Percentiles rank a stretch among this genome's conserved stretches.
These are phyloP conservation scores for Xestobium rufovillosum DNA, from an alignment of 2,888 invertebrate species.

Conservation along the genomic window DNA sequence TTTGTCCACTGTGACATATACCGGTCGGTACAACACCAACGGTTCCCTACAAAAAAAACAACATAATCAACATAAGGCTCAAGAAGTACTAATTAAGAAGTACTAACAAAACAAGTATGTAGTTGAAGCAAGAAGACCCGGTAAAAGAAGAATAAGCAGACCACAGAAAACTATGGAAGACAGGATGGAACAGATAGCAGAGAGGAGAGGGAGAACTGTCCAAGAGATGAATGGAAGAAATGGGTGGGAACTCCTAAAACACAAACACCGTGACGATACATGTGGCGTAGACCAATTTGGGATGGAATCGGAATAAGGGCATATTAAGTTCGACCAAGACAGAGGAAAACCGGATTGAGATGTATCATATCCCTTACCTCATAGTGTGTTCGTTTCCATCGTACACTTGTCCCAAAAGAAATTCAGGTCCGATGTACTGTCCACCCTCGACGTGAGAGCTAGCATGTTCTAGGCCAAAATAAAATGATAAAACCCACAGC, in stretches of 20 bases:
- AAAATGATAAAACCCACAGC: conserved; percentile 4
- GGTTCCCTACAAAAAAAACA: conserved; percentile 42
- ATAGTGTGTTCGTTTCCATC: conserved; percentile 52
- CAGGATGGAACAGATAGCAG: no score
- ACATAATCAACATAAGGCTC: conserved; percentile 2
- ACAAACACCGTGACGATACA: conserved; percentile 5
- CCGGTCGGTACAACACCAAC: conserved; percentile 58
- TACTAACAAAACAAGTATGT: no score
- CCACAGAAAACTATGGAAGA: no score
- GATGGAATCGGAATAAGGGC: not conserved
- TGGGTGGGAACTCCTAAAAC: not conserved
- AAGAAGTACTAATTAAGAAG: no score
- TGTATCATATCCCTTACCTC: conserved; percentile 25
- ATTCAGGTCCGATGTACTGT: conserved; percentile 69
- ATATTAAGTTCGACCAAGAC: not conserved
- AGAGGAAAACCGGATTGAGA: not conserved
- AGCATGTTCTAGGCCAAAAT: conserved; percentile 52
- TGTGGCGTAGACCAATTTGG: conserved; percentile 1
- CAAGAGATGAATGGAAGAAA: no score
- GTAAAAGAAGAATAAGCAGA: no score
- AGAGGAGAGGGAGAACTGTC: no score
- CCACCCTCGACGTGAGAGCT: conserved; percentile 69
- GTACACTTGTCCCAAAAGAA: conserved; percentile 70
- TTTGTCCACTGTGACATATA: conserved; percentile 49
- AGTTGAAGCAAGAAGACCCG: no score